phyloP scores from a whole-genome alignment of 2,797 vertebrate species.

The Peromyscus nudipes region DNA sequence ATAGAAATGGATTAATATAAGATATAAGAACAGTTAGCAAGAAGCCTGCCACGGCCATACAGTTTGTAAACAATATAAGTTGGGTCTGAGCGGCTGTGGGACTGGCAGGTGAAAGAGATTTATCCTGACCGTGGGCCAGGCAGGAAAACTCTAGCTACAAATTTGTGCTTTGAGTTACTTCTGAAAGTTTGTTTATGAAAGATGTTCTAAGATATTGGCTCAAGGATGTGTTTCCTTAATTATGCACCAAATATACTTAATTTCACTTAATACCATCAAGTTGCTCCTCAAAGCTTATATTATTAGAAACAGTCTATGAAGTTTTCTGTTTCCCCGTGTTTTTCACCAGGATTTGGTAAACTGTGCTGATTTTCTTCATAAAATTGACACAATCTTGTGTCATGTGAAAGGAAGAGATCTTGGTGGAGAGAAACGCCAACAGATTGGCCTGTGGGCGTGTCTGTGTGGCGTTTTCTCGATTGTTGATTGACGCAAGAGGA shows the following conservation, averaged over 20 bases:
- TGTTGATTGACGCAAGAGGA: neutral
- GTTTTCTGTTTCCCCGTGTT: neutral
- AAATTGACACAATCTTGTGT: no score
- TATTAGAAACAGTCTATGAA: neutral
- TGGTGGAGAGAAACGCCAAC: neutral
- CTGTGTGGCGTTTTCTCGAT: neutral
- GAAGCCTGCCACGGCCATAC: no score
- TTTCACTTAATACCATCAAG: neutral
- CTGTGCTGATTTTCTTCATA: neutral
- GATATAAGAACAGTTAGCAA: no score
- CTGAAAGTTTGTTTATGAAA: neutral
- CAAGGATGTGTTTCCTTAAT: neutral
- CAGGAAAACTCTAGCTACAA: no score
- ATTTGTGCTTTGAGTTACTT: neutral
- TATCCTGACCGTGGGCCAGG: no score
- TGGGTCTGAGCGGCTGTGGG: no score
- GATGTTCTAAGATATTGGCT: neutral
- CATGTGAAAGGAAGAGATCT: no score
- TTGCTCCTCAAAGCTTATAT: neutral
- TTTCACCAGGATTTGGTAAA: slow-evolving; percentile 22
- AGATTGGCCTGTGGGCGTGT: neutral
- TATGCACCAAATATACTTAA: neutral
- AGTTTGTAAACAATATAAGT: no score
- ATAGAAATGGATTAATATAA: no score
- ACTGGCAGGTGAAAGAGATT: no score